Base-by-base conservation (phyloP, 2,888 invertebrate species). In the Dynastes maya region DNA sequence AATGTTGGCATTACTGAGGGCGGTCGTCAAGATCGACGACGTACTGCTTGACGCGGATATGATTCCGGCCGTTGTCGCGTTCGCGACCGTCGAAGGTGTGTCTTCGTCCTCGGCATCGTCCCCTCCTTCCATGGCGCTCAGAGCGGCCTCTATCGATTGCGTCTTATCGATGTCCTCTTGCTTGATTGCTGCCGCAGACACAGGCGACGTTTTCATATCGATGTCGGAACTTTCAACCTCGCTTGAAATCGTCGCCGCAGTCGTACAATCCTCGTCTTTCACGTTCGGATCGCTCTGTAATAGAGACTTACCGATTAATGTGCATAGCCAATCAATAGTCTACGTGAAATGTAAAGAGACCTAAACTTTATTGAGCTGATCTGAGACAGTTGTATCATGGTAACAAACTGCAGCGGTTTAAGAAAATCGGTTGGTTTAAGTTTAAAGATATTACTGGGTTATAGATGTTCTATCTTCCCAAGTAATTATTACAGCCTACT, bases 21-120 rank as follows among this genome's bases (percentile, higher is more conserved):
- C 88, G 85, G 79, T 89, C 86, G 78, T 90, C 80, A 78, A 87
- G 85, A 83, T 89, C 84, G 72, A 89, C 85, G 78, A 88, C 85
- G 5, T 88, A 85, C n/a, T 88, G 85, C n/a, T 89, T 85, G 29
- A 87, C 86, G 45, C 87, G 53, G 53, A 53, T 13, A 53, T 5
- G 32, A 37, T 45, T 45, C 45, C 45, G 2, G 8, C 11, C 86
- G 49, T 82, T 13, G 81, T 65, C 49, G 77, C 74, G 11, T 77
- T 76, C 45, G 80, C 80, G 6, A 81, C 71, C 2, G 9, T 27
- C 22, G 63, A n/a, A 53, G 53, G 6, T 11, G 65, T 16, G 51
- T 78, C 79, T 9, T 71, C 68, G 37, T 80, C 81, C 11, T 77
- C 79, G 11, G 72, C 68, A 27, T 80, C 81, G n/a, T 77, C 72